Percentiles rank a stretch among this genome's conserved stretches.
phyloP scores from a whole-genome alignment of 2,113 vertebrate species.

The Halichoerus grypus region DNA sequence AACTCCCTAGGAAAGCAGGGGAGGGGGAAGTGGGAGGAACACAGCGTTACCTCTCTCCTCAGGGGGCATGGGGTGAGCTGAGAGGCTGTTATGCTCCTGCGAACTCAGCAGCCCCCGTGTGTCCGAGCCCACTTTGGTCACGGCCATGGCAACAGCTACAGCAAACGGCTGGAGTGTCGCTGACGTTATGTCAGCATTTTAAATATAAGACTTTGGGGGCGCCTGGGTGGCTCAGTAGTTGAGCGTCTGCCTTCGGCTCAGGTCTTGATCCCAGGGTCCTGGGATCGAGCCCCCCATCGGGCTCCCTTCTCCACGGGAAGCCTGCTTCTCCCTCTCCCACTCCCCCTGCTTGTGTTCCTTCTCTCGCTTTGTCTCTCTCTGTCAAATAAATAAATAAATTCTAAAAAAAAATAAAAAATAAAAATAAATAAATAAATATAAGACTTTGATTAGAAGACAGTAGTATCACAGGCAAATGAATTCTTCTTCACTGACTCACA shows the following conservation, averaged over 20 bases:
- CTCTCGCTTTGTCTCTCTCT: too few species aligned
- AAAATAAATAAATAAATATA: neutral
- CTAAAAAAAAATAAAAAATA: too few species aligned
- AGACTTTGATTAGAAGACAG: neutral
- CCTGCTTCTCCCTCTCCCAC: too few species aligned
- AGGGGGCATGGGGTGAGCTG: too few species aligned
- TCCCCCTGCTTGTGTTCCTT: too few species aligned
- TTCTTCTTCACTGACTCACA: neutral
- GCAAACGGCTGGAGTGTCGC: neutral
- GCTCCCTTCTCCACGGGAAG: too few species aligned
- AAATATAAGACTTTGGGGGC: neutral
- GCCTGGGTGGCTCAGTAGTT: too few species aligned
- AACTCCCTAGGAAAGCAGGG: neutral
- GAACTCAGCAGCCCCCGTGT: neutral
- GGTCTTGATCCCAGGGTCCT: too few species aligned
- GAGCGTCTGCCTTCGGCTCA: too few species aligned
- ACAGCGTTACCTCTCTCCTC: neutral
- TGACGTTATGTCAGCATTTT: neutral
- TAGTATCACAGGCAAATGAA: neutral
- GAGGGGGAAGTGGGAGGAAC: neutral
- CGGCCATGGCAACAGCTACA: neutral
- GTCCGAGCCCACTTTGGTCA: neutral
- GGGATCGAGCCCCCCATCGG: too few species aligned
- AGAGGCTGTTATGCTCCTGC: accelerated
- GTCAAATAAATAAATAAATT: too few species aligned